Percentiles rank a stretch among this genome's conserved stretches.
phyloP scores from a whole-genome alignment of 1,140 invertebrate species.

The Drosophila bipectinata region DNA sequence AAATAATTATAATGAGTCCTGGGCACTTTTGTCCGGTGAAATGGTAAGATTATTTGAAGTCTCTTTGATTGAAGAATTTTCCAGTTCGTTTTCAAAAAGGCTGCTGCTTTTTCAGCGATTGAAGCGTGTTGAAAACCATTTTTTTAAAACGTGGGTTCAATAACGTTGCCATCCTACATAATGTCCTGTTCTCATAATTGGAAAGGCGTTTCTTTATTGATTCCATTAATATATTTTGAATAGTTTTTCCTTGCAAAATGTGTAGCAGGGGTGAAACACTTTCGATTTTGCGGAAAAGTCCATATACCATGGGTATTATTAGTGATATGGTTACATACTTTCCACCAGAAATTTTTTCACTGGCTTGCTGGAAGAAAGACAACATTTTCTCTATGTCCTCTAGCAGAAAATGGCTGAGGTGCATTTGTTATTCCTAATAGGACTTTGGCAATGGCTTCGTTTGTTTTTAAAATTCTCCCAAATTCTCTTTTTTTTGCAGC shows the following conservation, averaged over 20 bases:
- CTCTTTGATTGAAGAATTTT: conserved; percentile 16
- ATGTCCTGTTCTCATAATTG: background rate
- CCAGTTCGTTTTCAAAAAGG: conserved; percentile 33
- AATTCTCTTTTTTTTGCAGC: background rate
- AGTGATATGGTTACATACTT: background rate
- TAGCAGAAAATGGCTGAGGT: conserved; percentile 2
- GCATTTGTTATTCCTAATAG: conserved; percentile 14
- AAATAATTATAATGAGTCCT: conserved; percentile 24
- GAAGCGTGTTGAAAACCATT: conserved; percentile 26
- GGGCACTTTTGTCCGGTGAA: background rate
- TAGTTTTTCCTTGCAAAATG: conserved; percentile 1
- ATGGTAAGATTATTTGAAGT: conserved; percentile 3
- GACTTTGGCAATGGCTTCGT: conserved; percentile 22
- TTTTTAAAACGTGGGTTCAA: conserved; percentile 28
- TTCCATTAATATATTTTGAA: conserved; percentile 1
- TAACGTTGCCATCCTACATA: background rate
- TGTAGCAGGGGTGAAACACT: background rate
- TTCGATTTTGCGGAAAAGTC: conserved; percentile 3
- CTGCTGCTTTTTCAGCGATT: conserved; percentile 30
- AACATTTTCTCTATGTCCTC: conserved; percentile 7
- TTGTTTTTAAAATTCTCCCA: conserved; percentile 15
- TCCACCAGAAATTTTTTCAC: conserved; percentile 1
- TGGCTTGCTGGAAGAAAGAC: conserved; percentile 14
- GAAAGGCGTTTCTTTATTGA: conserved; percentile 4
- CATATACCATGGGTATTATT: conserved; percentile 4